Evolutionary conservation across 1,140 invertebrate genomes (phyloP), one percentile per base, ranked within the genome.

Genomic region (Dinothrombium tinctorium): DNA sequence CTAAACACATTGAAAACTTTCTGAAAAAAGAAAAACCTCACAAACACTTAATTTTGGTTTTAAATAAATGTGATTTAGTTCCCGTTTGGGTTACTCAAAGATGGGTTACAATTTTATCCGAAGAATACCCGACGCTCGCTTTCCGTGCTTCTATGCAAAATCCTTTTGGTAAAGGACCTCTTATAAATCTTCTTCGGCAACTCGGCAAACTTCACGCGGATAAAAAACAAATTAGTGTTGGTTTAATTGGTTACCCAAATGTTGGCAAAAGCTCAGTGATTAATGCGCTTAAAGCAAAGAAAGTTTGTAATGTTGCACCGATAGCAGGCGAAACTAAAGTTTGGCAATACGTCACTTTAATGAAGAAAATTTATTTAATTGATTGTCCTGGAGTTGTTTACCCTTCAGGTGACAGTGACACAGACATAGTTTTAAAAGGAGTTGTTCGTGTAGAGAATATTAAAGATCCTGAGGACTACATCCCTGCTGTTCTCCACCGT

Each of bases 321-420:
- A 84, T 98, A 53, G 89, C 94, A 47, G 94, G 94, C 6, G 92
- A 99, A 65, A 99, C 94, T 0, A 98, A 98, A 69, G 66, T 71
- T 11, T 99, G 94, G 94, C 94, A 99, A 56, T 99, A 98, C 55
- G 90, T 99, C 36, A 94, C 89, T 1, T 59, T 99, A 20, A 99
- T 98, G 90, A 73, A 74, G 48, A 68, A 80, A 48, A 96, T 99
- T 51, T 99, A 83, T 55, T 61, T 99, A 4, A 96, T 99, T 48
- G 94, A 99, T 67, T 99, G 92, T 66, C 94, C 94, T 19, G 94
- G 92, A 32, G 76, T 99, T 46, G 94, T 99, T 19, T 92, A 95
- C 64, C 86, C 87, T 11, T 71, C 59, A 31, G 87, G 90, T 61
- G 69, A 73, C 45, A 64, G 66, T 7, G 87, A 95, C 49, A 77